Percentiles rank a stretch among this genome's conserved stretches.
Conservation (phyloP, 37 sponge, comb jelly and placozoan genomes). For the Amphimedon queenslandica region DNA sequence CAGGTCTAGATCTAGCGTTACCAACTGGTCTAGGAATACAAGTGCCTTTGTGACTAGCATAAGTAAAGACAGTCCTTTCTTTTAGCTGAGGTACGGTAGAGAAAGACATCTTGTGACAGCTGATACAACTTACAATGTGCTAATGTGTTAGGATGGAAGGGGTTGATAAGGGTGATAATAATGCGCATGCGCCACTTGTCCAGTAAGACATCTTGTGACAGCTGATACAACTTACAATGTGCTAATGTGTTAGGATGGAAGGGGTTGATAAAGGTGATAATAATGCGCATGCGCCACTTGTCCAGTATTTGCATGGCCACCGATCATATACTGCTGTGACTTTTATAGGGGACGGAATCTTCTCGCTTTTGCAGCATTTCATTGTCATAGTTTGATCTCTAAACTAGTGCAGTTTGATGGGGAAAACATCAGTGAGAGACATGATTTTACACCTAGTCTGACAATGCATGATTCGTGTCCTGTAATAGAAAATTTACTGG, state of each 20-base stretch:
- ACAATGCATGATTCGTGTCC: not conserved
- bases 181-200: too few relatives aligned
- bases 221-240: not conserved
- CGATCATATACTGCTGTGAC: too few relatives aligned
- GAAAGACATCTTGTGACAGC: not conserved
- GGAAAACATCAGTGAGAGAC: not conserved
- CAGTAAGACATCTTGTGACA: not conserved
- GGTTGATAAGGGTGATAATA: too few relatives aligned
- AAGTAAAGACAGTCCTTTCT: not conserved
- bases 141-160: too few relatives aligned
- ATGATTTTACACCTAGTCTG: not conserved
- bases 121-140: not conserved
- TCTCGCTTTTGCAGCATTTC: too few relatives aligned
- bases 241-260: too few relatives aligned
- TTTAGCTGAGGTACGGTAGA: not conserved
- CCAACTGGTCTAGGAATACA: not conserved
- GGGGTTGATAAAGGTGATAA: too few relatives aligned
- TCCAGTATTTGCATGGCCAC: too few relatives aligned
- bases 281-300: too few relatives aligned
- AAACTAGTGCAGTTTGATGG: not conserved
- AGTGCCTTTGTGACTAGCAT: not conserved
- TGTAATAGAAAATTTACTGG: not conserved
- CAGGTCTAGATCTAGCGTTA: not conserved
- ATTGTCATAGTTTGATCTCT: too few relatives aligned
- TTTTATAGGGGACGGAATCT: too few relatives aligned